Evolutionary conservation across 2,797 vertebrate genomes (phyloP), one percentile per base, ranked within the genome.

Genomic region (Perdix hodgsoniae): DNA sequence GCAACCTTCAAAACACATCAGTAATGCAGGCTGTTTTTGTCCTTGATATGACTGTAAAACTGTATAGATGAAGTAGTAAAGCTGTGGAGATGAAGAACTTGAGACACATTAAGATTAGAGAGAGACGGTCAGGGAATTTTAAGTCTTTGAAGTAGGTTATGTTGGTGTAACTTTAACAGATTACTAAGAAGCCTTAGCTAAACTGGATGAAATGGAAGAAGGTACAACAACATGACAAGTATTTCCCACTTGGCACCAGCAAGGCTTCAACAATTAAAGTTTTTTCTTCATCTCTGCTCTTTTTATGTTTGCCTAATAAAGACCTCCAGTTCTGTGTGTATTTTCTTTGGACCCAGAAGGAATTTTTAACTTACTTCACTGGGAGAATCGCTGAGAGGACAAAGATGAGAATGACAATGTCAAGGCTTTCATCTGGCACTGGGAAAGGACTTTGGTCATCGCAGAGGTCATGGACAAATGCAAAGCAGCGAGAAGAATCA

Each of bases 301-400:
- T 78, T 56, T 35, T 45, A 19, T 35, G 33, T 37, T 29, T 54
- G n/a, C 26, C 5, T 80, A 40, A 22, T n/a, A 37, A 89, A 69
- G 39, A 75, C 40, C 24, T 76, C 42, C 1, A 10, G 16, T 18
- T 78, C 24, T 60, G 10, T 11, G 27, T n/a, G 22, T 33, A 50
- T 40, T 56, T 74, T 52, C 73, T 90, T 54, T 70, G 54, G 39
- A 83, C 61, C 37, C 59, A 91, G 50, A 83, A 81, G 33, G 35
- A 90, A 88, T 83, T 64, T 60, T 47, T 73, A 65, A 97, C 98
- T 96, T 98, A 99, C 99, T 98, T 99, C 94, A 98, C 97, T 29
- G 99, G 99, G 96, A 98, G 98, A 96, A 99, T 91, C 3, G 99
- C 98, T 21, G 99, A 99, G 63, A 99, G 98, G 80, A 99, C 99